These are phyloP conservation scores for Neosilurus hyrtlii DNA, from an alignment of 2,797 vertebrate genomes.

Conservation along the genomic window DNA sequence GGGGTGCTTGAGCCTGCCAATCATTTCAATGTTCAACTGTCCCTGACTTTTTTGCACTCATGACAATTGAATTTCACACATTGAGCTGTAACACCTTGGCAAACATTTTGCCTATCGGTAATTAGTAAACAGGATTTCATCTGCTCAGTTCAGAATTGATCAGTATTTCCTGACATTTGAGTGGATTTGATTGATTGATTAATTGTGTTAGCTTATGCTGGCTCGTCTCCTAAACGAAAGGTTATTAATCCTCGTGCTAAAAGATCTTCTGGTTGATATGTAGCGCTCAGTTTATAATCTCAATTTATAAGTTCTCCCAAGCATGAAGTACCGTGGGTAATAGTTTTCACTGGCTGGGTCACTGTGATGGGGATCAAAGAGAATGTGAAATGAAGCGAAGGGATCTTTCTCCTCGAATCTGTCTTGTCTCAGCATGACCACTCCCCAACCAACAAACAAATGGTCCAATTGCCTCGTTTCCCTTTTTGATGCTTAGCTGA, in stretches of 20 bases:
- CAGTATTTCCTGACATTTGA: neutral
- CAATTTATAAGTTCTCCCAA: neutral
- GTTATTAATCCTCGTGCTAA: neutral
- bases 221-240: neutral
- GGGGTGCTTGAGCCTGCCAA: too few species aligned
- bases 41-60: too few species aligned
- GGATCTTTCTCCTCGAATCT: conserved; percentile 3
- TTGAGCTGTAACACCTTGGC: neutral
- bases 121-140: neutral
- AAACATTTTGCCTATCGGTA: neutral
- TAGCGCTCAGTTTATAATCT: neutral
- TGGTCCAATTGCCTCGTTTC: neutral
- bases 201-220: too few species aligned
- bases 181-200: neutral
- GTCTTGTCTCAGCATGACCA: conserved; percentile 13
- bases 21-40: too few species aligned
- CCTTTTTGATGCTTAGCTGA: neutral
- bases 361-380: neutral
- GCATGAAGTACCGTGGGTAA: neutral
- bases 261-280: neutral
- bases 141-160: neutral
- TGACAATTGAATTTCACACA: too few species aligned
- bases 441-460: conserved; percentile 13
- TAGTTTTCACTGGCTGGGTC: neutral
- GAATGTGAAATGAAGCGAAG: neutral